These are phyloP conservation scores for Lamellibrachia luymesi DNA, from an alignment of 1,140 invertebrate genomes.

Conservation along the genomic window DNA sequence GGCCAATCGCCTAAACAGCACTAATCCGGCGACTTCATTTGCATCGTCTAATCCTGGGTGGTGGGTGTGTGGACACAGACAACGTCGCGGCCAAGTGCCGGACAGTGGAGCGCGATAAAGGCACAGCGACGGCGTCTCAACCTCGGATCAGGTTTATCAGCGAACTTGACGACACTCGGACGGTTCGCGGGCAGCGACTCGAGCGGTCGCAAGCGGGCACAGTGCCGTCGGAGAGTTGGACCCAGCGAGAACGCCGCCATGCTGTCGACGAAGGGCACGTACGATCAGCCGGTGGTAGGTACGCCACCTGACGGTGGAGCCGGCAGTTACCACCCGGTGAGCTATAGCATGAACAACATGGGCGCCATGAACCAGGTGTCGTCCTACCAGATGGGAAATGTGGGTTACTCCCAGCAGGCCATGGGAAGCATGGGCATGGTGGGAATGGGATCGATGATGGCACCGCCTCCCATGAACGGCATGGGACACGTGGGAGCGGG, in stretches of 20 bases:
- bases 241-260: not conserved
- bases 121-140: not conserved
- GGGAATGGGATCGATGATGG: constrained; percentile 8
- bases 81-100: not conserved
- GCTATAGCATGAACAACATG: not conserved
- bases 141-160: not conserved
- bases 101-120: not conserved
- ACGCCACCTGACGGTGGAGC: not conserved
- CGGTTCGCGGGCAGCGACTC: not conserved
- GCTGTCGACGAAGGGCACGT: not conserved
- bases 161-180: not conserved
- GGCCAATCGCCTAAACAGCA: not conserved
- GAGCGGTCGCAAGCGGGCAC: not conserved
- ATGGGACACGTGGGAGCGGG: not conserved
- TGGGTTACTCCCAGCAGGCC: not conserved
- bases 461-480: not conserved
- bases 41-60: not conserved
- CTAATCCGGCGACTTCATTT: constrained; percentile 4
- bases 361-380: not conserved
- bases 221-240: not conserved
- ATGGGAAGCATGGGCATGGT: constrained; percentile 13
- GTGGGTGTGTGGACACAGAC: not conserved
- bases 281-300: not conserved
- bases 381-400: not conserved
- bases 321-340: not conserved